These are phyloP conservation scores for Drosophila nr. perissopoda DNA, from an alignment of 2,888 invertebrate genomes.

Conservation along the genomic window DNA sequence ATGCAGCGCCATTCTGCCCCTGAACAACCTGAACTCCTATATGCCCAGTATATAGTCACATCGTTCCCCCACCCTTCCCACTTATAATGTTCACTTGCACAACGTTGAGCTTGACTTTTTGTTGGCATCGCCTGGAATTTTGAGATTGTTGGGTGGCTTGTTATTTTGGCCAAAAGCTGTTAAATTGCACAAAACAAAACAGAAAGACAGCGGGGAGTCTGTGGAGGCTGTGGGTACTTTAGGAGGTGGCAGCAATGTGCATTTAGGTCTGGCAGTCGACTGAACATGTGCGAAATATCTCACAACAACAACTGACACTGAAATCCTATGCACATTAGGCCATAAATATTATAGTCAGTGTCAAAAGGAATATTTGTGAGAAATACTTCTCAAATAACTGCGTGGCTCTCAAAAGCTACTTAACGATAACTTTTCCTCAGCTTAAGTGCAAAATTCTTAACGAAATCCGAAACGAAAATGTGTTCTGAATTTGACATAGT, in stretches of 20 bases:
- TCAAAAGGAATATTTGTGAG: slow-evolving; percentile 54
- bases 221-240: neutral
- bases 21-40: neutral
- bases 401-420: neutral
- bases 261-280: slow-evolving; percentile 35
- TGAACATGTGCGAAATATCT: slow-evolving; percentile 47
- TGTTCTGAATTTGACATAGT: neutral
- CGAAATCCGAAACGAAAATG: neutral
- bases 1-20: slow-evolving; percentile 33
- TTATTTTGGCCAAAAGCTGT: slow-evolving; percentile 80
- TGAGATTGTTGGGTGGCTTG: slow-evolving; percentile 66
- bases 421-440: slow-evolving; percentile 1
- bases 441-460: neutral
- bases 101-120: slow-evolving; percentile 75
- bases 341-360: slow-evolving; percentile 71
- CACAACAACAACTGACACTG: slow-evolving; percentile 29
- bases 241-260: slow-evolving; percentile 48
- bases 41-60: slow-evolving; percentile 3
- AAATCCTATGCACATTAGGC: slow-evolving; percentile 21
- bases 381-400: slow-evolving; percentile 51
- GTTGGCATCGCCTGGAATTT: slow-evolving; percentile 59
- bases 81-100: slow-evolving; percentile 50
- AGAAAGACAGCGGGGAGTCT: slow-evolving; percentile 24
- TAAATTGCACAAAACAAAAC: slow-evolving; percentile 79
- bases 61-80: slow-evolving; percentile 6